Evolutionary conservation across 2,888 invertebrate genomes (phyloP), one percentile per base, ranked within the genome.

Genomic region (Scaptomyza cyrtandrae): DNA sequence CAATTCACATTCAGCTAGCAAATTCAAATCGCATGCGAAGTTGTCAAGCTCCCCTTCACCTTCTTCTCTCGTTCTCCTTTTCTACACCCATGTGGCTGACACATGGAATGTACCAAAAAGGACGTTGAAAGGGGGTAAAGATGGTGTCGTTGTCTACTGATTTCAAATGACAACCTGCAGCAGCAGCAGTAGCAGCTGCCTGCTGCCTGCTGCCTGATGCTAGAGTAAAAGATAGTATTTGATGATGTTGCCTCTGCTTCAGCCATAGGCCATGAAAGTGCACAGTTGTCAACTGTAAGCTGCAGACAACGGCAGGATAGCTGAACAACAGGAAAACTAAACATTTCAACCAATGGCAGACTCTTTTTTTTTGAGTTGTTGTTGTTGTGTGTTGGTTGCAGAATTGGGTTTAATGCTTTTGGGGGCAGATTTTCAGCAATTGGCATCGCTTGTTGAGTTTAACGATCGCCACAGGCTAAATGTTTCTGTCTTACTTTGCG

Each of bases 261-360:
- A n/a, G 79, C 83, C 83, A 62, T 69, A 77, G 82, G 83, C 82
- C 71, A 83, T 71, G 75, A 66, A 71, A 86, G 78, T 77, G 84
- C 86, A 86, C 72, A 81, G 86, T 85, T 81, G 83, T 82, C 86
- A 79, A 79, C 81, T 67, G 71, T 62, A 64, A 66, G 62, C 65
- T 52, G 53, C 62, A 63, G 68, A 61, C 75, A 46, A 19, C 50
- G 49, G 58, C 39, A 16, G 48, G 31, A 45, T n/a, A 39, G 14
- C 37, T n/a, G 44, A 46, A 55, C 56, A 53, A 39, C 44, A 37
- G 56, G 24, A 24, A 5, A 13, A 37, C 33, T 33, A 9, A 33
- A 35, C 35, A 35, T 39, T 39, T 14, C 27, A n/a, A 16, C 14
- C 29, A 9, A 29, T 7, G 29, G 29, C 33, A 33, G 10, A 29